Evolutionary conservation across 2,113 vertebrate species (phyloP).

Genomic region (Centrocercus urophasianus): DNA sequence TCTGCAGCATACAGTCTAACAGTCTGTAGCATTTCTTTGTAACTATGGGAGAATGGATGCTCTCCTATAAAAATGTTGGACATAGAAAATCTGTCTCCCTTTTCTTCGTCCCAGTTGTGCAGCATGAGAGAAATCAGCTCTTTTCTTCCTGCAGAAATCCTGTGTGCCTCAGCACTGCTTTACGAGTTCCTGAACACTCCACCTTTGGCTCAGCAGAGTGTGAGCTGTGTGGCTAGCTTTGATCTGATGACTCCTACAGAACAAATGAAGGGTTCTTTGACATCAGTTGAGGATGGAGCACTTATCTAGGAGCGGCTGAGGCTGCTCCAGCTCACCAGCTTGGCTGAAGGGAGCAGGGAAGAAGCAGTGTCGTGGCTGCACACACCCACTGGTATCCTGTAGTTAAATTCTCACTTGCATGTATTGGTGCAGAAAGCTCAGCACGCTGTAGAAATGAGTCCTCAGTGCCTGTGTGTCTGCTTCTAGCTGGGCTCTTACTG

Average conservation of each 20-base stretch:
- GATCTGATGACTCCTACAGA: not conserved
- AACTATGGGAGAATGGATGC: slow-evolving; percentile 25
- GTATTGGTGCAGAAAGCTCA: not conserved
- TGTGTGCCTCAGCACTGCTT: not conserved
- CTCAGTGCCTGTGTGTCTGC: not conserved
- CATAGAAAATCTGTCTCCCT: slow-evolving; percentile 22
- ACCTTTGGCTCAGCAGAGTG: not conserved
- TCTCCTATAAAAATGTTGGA: not conserved
- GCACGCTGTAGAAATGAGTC: not conserved
- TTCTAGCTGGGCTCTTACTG: not conserved
- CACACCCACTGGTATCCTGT: not conserved
- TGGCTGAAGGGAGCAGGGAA: not conserved
- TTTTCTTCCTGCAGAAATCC: not conserved
- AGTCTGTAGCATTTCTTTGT: slow-evolving; percentile 30
- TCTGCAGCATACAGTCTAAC: slow-evolving; percentile 36
- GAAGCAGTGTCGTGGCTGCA: not conserved
- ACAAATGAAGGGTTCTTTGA: not conserved
- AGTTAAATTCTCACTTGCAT: not conserved
- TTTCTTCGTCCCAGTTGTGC: not conserved
- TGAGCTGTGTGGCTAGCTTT: not conserved
- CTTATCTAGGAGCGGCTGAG: not conserved
- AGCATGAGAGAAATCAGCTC: not conserved
- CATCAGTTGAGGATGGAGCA: not conserved
- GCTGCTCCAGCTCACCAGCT: not conserved
- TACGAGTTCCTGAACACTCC: not conserved